Evolutionary conservation across 35 echinoderm and acorn worm species (phyloP).

Genomic region (Nesometra sesokonis): DNA sequence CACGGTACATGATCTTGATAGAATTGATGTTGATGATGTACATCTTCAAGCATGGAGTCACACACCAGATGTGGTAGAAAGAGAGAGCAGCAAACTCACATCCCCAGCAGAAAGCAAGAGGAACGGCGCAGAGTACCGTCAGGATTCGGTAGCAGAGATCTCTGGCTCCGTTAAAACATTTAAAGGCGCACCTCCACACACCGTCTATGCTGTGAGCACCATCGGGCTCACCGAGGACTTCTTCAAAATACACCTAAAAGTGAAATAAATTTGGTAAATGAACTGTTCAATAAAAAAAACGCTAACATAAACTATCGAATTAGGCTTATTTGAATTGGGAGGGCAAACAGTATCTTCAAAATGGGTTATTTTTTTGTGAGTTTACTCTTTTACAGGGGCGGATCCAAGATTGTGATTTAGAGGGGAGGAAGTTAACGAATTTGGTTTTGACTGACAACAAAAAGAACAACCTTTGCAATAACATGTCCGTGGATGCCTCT

Average conservation of each 20-base stretch:
- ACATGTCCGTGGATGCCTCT: no score
- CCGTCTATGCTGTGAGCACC: constrained; percentile 2
- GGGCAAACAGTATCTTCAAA: no score
- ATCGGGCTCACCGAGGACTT: background rate
- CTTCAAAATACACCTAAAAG: background rate
- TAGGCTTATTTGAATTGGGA: no score
- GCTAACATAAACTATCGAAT: no score
- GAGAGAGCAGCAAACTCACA: background rate
- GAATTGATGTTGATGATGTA: constrained; percentile 15
- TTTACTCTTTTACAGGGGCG: no score
- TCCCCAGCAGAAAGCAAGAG: background rate
- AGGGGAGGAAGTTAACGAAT: no score
- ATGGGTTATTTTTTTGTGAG: no score
- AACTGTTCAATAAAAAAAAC: no score
- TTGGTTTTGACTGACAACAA: no score
- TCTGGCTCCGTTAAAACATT: background rate
- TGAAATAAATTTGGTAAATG: no score
- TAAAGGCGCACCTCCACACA: constrained; percentile 4
- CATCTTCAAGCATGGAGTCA: constrained; percentile 1
- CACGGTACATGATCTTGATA: constrained; percentile 1
- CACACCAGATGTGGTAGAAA: constrained; percentile 1
- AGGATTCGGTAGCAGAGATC: background rate
- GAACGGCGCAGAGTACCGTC: background rate
- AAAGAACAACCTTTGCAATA: no score
- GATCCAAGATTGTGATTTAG: no score